Conservation (phyloP, 2,888 invertebrate species). For the Meteorus colon region DNA sequence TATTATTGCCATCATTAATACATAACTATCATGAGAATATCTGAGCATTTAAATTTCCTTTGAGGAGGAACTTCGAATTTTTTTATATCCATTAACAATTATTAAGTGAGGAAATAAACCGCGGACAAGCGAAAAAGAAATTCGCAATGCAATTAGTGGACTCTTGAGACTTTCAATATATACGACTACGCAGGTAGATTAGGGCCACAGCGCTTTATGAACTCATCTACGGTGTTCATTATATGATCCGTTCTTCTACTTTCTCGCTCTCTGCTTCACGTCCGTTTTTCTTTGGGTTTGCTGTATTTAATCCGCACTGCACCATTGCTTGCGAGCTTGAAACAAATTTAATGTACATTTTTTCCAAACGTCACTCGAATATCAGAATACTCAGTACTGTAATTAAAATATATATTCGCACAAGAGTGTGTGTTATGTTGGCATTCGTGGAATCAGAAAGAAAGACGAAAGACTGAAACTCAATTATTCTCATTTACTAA, state of each 20-base stretch:
- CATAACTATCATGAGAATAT: background rate
- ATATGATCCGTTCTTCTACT: no score
- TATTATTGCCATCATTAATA: background rate
- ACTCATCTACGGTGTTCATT: constrained; percentile 1
- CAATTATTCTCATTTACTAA: constrained; percentile 38
- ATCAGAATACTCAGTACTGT: background rate
- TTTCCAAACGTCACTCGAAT: background rate
- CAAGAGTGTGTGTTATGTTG: no score
- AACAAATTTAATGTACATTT: constrained; percentile 10
- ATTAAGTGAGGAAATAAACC: background rate
- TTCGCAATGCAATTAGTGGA: constrained; percentile 15
- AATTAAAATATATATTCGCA: background rate
- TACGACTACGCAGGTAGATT: background rate
- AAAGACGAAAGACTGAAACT: background rate
- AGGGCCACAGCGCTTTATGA: constrained; percentile 4
- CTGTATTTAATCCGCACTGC: constrained; percentile 21
- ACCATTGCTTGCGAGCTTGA: constrained; percentile 14
- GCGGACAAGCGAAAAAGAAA: background rate
- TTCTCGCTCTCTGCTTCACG: background rate
- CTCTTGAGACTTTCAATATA: background rate
- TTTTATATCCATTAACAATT: background rate
- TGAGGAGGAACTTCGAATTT: background rate
- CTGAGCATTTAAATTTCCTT: background rate
- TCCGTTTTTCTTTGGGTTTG: background rate
- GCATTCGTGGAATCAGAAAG: background rate